Evolutionary conservation across 92 coral and sea anemone species (phyloP), one percentile per base, ranked within the genome.

Genomic region (Palythoa grandiflora): DNA sequence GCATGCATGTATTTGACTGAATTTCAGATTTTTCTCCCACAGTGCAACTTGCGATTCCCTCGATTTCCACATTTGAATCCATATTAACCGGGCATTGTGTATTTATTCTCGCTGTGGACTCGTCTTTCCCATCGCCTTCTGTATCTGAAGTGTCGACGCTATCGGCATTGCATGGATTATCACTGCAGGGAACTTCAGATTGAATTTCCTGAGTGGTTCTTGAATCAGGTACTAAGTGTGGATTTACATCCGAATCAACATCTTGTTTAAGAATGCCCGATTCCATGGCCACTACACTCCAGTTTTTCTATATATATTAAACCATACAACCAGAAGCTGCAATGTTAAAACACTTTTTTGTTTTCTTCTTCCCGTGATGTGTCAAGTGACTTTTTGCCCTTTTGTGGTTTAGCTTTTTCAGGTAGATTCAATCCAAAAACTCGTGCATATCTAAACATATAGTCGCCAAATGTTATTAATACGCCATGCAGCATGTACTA

Each of bases 281-380:
- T 38, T 81, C 86, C 86, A 81, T 81, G 3, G 60, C 65, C 75
- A 13, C 17, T 48, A 12, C 19, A 81, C 53, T 81, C 53, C 59
- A 36, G 21, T 6, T 9, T 79, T 60, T 47, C 28, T 14, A 20
- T 60, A 55, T 37, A 5, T 35, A 8, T n/a, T 65, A 19, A 14
- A 40, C 51, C 63, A 51, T 52, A 16, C 44, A 11, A 70, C 44
- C 5, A 12, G 14, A 17, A 63, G 6, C n/a, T 38, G 47, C 14
- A 14, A 59, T 68, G 16, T 6, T 20, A 35, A 68, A 68, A 68
- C 73, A 68, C 14, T 70, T 36, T 7, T 37, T 35, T 0, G 39
- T 16, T 70, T 35, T 70, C 75, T 14, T 13, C 50, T 44, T 44
- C 50, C 50, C 35, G 70, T n/a, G 17, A 55, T 1, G 70, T 63